Conservation (phyloP, 1,140 invertebrate species). For the Anoplophora glabripennis region DNA sequence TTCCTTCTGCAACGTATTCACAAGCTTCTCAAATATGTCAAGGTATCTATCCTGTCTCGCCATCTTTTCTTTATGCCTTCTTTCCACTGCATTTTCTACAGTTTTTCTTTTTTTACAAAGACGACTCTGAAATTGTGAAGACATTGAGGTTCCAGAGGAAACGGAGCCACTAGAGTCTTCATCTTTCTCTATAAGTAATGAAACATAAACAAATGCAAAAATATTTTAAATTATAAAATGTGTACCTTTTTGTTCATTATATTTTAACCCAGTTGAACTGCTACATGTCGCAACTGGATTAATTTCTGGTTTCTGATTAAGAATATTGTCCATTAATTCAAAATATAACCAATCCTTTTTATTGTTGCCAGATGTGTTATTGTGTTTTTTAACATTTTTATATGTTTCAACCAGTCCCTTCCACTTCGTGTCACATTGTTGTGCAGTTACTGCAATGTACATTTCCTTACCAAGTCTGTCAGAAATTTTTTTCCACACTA, state of each 20-base stretch:
- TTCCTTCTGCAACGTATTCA: not conserved
- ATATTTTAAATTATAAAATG: conserved; percentile 5
- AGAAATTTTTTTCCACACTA: too few species aligned
- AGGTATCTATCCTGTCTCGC: conserved; percentile 4
- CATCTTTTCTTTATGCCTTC: conserved; percentile 5
- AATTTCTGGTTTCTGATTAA: conserved; percentile 11
- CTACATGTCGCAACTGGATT: conserved; percentile 15
- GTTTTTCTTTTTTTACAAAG: not conserved
- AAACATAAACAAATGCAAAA: not conserved
- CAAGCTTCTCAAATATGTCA: conserved; percentile 1
- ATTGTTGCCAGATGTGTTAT: conserved; percentile 2
- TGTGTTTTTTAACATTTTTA: conserved; percentile 2
- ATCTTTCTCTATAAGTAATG: too few species aligned
- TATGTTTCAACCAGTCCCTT: conserved; percentile 4
- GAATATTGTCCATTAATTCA: not conserved
- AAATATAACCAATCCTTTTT: conserved; percentile 4
- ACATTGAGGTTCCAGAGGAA: too few species aligned
- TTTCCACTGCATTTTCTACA: conserved; percentile 3
- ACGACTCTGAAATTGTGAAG: too few species aligned
- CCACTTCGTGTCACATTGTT: conserved; percentile 6
- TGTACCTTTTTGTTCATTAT: conserved; percentile 1
- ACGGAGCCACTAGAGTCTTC: too few species aligned
- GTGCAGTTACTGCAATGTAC: too few species aligned
- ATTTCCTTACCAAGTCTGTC: too few species aligned
- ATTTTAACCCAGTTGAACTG: not conserved